phyloP scores from a whole-genome alignment of 2,888 invertebrate species.

The Dermolepida albohirtum region DNA sequence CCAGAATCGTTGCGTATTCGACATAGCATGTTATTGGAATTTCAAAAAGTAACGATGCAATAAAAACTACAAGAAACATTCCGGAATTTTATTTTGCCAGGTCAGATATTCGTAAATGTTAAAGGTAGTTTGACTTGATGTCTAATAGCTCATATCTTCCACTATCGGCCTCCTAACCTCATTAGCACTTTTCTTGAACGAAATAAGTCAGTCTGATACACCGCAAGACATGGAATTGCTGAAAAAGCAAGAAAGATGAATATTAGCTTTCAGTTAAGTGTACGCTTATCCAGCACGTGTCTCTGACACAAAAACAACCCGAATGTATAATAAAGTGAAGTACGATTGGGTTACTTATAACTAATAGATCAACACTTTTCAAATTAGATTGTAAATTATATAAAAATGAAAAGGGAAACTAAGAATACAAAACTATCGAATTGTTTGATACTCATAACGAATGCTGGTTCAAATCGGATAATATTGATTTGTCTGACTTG shows the following conservation, averaged over 20 bases:
- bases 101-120: too few species aligned
- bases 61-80: too few species aligned
- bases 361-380: conserved; percentile 39
- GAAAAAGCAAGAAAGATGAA: conserved; percentile 64
- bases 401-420: not conserved
- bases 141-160: conserved; percentile 57
- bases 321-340: conserved; percentile 62
- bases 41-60: too few species aligned
- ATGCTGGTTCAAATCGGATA: too few species aligned
- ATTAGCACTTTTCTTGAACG: conserved; percentile 56
- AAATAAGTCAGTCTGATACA: conserved; percentile 62
- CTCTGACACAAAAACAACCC: conserved; percentile 79
- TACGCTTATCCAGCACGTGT: conserved; percentile 83
- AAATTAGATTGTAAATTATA: conserved; percentile 6
- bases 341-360: conserved; percentile 9
- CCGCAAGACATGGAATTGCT: conserved; percentile 61
- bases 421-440: not conserved
- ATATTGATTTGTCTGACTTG: too few species aligned
- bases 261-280: conserved; percentile 62
- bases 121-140: too few species aligned
- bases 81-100: too few species aligned
- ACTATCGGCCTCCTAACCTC: conserved; percentile 61
- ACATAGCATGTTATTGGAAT: too few species aligned
- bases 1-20: too few species aligned
- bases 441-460: too few species aligned